Percentiles rank a stretch among this genome's conserved stretches.
These are phyloP conservation scores for Haliclystus octoradiatus DNA, from an alignment of 30 jellyfish, hydroid and myxozoan species.

Conservation along the genomic window DNA sequence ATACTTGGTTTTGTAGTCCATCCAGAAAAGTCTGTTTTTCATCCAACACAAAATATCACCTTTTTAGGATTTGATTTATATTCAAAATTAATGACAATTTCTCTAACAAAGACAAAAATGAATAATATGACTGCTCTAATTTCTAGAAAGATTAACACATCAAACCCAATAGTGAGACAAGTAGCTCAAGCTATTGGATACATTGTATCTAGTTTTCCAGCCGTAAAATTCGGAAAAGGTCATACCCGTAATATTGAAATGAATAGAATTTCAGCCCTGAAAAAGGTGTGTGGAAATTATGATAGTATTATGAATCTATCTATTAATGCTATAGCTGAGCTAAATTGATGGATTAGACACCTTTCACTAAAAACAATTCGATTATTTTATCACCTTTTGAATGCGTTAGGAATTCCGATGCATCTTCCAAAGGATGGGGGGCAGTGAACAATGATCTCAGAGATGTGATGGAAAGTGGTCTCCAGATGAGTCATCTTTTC, in stretches of 20 bases:
- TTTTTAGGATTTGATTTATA: slow-evolving; percentile 16
- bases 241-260: slow-evolving; percentile 21
- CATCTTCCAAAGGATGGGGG: slow-evolving; percentile 48
- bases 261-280: slow-evolving; percentile 10
- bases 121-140: slow-evolving; percentile 3
- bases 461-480: slow-evolving; percentile 30
- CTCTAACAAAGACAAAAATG: slow-evolving; percentile 5
- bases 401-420: too few species aligned
- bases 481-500: slow-evolving; percentile 11
- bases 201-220: slow-evolving; percentile 15
- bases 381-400: too few species aligned
- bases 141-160: not conserved
- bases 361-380: too few species aligned
- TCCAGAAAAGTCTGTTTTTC: slow-evolving; percentile 11
- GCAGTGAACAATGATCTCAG: not conserved
- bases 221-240: slow-evolving; percentile 21
- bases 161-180: slow-evolving; percentile 6
- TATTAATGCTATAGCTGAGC: slow-evolving; percentile 3
- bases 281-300: slow-evolving; percentile 3
- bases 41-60: slow-evolving; percentile 4
- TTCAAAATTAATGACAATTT: slow-evolving; percentile 12
- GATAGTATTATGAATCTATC: slow-evolving; percentile 7
- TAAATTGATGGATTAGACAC: slow-evolving; percentile 1
- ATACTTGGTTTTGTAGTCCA: slow-evolving; percentile 15
- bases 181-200: slow-evolving; percentile 18